Conservation (phyloP, 53 echinoderm and acorn worm species). For the Henricia sp. region DNA sequence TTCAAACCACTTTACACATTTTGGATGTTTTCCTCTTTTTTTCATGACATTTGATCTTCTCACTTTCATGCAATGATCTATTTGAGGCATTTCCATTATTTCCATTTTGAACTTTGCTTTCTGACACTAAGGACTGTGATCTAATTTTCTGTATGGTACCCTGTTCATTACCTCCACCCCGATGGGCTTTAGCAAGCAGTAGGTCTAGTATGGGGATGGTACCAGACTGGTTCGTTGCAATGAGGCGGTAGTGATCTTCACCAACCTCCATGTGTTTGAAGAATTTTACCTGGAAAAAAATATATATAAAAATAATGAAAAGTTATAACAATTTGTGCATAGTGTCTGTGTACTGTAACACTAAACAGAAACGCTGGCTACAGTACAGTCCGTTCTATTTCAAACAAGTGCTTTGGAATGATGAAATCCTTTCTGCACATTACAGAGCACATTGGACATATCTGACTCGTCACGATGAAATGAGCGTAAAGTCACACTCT, state of each 20-base stretch:
- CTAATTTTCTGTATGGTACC: conserved; percentile 4
- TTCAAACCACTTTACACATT: conserved; percentile 18
- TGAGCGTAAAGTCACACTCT: too few species aligned
- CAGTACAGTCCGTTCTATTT: too few species aligned
- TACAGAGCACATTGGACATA: too few species aligned
- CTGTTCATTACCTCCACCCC: not conserved
- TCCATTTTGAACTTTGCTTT: not conserved
- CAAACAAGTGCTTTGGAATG: too few species aligned
- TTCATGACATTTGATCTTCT: not conserved
- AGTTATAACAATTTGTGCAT: too few species aligned
- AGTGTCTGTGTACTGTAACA: too few species aligned
- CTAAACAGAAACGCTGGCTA: too few species aligned
- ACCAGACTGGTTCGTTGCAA: conserved; percentile 81
- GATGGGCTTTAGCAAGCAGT: conserved; percentile 54
- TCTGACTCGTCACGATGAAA: too few species aligned
- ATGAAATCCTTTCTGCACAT: too few species aligned
- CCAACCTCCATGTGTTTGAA: conserved; percentile 56
- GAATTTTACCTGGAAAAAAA: conserved; percentile 73
- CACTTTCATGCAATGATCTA: not conserved
- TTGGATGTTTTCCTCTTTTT: conserved; percentile 7
- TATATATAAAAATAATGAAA: not conserved
- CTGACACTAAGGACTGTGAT: not conserved
- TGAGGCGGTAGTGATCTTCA: conserved; percentile 67
- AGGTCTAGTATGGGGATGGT: conserved; percentile 73
- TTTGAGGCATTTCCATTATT: conserved; percentile 6